Conservation (phyloP, 2,113 vertebrate genomes). For the Pseudorectes ferrugineus region DNA sequence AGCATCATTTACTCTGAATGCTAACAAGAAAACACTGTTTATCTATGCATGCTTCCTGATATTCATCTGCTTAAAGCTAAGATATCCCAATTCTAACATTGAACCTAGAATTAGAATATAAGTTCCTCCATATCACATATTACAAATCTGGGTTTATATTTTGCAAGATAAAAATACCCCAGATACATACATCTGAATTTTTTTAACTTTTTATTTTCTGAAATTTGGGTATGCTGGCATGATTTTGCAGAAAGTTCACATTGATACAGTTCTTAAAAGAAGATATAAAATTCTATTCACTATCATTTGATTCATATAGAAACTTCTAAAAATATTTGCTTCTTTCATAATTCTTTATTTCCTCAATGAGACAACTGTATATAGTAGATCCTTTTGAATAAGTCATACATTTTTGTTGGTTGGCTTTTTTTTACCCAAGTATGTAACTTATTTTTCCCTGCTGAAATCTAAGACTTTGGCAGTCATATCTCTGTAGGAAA, state of each 20-base stretch:
- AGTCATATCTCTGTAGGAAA: neutral
- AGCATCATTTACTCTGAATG: neutral
- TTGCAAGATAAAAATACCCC: neutral
- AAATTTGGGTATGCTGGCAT: neutral
- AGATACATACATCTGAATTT: neutral
- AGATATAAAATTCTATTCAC: neutral
- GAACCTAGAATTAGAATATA: neutral
- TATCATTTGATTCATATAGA: neutral
- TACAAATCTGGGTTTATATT: neutral
- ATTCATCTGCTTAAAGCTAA: neutral
- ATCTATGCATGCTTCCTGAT: neutral
- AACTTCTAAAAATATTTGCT: neutral
- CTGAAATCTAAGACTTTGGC: neutral
- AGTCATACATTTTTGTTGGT: fast-evolving
- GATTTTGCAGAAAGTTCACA: neutral
- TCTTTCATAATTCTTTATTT: neutral
- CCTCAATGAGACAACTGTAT: neutral
- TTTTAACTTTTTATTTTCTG: neutral
- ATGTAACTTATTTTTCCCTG: neutral
- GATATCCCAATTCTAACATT: neutral
- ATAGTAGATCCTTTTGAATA: neutral
- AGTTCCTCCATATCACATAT: fast-evolving
- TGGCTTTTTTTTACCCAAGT: neutral
- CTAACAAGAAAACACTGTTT: neutral
- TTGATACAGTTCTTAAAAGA: neutral